These are phyloP conservation scores for Drosophila birchii DNA, from an alignment of 2,888 invertebrate genomes.

Conservation along the genomic window DNA sequence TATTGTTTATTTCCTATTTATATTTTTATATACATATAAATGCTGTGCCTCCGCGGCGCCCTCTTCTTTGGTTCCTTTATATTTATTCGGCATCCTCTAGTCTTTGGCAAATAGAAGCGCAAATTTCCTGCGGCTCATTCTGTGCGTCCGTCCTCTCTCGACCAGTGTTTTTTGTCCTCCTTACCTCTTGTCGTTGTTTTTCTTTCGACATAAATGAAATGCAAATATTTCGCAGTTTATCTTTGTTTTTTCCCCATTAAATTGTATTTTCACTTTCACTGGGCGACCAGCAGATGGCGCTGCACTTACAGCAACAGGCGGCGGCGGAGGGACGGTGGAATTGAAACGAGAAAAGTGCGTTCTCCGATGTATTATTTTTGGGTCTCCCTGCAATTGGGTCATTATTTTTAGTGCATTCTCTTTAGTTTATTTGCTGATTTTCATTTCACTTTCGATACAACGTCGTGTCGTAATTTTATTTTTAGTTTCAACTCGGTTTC, in stretches of 20 bases:
- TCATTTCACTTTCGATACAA: conserved; percentile 29
- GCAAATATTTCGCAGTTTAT: conserved; percentile 47
- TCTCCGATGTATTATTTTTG: conserved; percentile 31
- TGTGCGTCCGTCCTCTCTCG: too few species aligned
- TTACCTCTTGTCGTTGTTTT: neutral
- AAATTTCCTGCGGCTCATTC: conserved; percentile 21
- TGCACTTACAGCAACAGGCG: conserved; percentile 30
- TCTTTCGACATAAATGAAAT: conserved; percentile 47
- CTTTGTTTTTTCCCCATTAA: neutral
- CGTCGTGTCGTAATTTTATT: conserved; percentile 10
- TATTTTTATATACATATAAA: neutral
- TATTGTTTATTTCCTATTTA: neutral
- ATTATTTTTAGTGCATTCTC: conserved; percentile 5
- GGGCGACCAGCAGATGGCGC: conserved; percentile 38
- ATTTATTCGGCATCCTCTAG: conserved; percentile 5
- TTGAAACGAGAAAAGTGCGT: conserved; percentile 16
- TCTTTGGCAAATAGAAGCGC: conserved; percentile 22
- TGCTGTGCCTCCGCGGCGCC: neutral
- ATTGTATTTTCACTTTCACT: conserved; percentile 31
- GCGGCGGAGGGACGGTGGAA: conserved; percentile 15
- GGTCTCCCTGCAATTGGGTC: conserved; percentile 8
- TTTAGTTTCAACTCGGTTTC: conserved; percentile 37
- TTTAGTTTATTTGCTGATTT: conserved; percentile 12
- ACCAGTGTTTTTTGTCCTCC: neutral
- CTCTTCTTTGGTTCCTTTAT: conserved; percentile 5